Evolutionary conservation across 2,113 vertebrate genomes (phyloP).

Genomic region (Pteropus alecto): DNA sequence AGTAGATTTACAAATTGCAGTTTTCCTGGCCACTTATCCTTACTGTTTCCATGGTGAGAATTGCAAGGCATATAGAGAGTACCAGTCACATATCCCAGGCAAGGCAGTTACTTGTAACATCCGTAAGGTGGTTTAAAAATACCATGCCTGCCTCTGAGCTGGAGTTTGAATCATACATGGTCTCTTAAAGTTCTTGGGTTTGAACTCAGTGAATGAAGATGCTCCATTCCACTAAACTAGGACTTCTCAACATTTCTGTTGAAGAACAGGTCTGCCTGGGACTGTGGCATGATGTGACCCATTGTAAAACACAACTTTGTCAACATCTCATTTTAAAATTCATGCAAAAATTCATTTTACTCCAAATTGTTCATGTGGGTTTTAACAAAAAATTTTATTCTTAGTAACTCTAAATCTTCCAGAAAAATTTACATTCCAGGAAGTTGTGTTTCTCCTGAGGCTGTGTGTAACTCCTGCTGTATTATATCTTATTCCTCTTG

Average conservation of each 20-base stretch:
- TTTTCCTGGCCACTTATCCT: background rate
- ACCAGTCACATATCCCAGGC: background rate
- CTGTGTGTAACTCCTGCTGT: background rate
- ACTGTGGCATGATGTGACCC: background rate
- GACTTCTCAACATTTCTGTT: background rate
- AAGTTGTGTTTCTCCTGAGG: background rate
- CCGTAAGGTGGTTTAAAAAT: background rate
- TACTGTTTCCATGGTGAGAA: background rate
- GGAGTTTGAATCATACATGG: background rate
- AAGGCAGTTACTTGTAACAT: background rate
- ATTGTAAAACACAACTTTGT: background rate
- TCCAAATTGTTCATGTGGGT: background rate
- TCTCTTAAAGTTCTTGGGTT: background rate
- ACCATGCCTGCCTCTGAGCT: background rate
- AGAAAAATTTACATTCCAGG: background rate
- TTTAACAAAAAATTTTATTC: background rate
- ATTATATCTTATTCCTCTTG: background rate
- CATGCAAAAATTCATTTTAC: background rate
- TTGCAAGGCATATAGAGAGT: background rate
- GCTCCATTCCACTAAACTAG: background rate
- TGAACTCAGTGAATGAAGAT: background rate
- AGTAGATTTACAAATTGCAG: background rate
- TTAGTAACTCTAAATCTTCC: background rate
- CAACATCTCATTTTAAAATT: background rate
- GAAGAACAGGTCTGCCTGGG: background rate